Base-by-base conservation (phyloP, 2,888 invertebrate species). In the Petrophora chlorosata region DNA sequence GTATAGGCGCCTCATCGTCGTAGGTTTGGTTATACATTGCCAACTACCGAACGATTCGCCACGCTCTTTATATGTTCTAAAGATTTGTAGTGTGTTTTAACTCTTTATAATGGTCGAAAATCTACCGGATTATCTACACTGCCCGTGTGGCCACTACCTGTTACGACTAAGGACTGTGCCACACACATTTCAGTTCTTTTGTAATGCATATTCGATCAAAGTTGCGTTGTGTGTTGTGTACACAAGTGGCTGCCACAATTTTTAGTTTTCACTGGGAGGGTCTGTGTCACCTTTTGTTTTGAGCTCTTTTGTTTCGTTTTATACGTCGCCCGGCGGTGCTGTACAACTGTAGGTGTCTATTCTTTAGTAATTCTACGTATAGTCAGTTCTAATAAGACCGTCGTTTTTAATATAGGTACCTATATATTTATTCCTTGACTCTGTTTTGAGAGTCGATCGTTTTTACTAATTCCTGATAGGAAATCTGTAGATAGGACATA, bases 191-290 rank as follows among this genome's bases (percentile, higher is more conserved):
- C 70, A 70, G 71, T 56, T 41, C 85, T 73, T 78, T 90, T 90
- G 89, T 90, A 71, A 90, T 89, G 89, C 73, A 89, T 87, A 90
- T 89, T 79, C 76, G 82, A 89, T 89, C 84, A 88, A 85, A 86
- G 73, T 73, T 57, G 73, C 75, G 69, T 74, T 72, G 73, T 57
- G 73, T 76, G 67, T 74, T 82, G 82, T 90, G 83, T 85, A 82
- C 85, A 85, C 90, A 90, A 88, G 89, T 90, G 88, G 78, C 61
- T 70, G 23, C 32, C 14, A 50, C 71, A 75, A 74, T 73, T 82
- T 83, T 82, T 73, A 75, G 73, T 77, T 76, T 76, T 74, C 68
- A 70, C 63, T 63, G 70, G 70, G 71, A 70, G 67, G 67, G 62
- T 64, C 64, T 56, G 56, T 63, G 47, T 47, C 47, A 36, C 35